phyloP scores from a whole-genome alignment of 2,113 vertebrate genomes.

The Bagarius yarrelli region DNA sequence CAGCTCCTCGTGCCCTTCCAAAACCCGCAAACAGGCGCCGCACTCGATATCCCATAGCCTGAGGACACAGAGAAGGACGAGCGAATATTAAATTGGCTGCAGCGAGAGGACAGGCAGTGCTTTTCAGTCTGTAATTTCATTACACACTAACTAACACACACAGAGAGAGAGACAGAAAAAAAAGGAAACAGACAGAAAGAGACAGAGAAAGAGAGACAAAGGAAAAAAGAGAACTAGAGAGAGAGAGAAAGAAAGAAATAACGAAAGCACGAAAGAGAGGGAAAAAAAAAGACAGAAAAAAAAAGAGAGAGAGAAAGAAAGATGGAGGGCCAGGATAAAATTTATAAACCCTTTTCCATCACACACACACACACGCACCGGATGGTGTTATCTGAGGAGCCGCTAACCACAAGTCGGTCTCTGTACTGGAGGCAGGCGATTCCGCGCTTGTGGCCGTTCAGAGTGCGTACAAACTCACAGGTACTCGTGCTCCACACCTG shows the following conservation, averaged over 20 bases:
- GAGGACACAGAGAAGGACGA: not conserved
- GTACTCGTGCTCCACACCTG: conserved; percentile 99
- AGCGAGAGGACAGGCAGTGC: not conserved
- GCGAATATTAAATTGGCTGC: conserved; percentile 24
- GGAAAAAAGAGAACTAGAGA: too few species aligned
- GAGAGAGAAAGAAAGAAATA: too few species aligned
- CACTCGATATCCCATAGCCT: conserved; percentile 99
- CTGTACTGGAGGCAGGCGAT: conserved; percentile 97
- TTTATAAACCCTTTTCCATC: not conserved
- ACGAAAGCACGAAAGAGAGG: too few species aligned
- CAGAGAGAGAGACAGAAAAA: not conserved
- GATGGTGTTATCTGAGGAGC: conserved; percentile 97
- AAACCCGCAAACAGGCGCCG: conserved; percentile 92
- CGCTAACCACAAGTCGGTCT: conserved; percentile 93
- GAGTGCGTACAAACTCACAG: conserved; percentile 95
- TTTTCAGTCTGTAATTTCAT: conserved; percentile 24
- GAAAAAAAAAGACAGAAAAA: too few species aligned
- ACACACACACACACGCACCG: conserved; percentile 69
- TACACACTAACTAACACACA: conserved; percentile 3
- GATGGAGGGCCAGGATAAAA: not conserved
- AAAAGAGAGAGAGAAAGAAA: too few species aligned
- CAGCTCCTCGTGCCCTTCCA: conserved; percentile 96
- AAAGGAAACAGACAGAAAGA: too few species aligned
- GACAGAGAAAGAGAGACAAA: too few species aligned
- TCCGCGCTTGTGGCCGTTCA: conserved; percentile 96